A percentile compares a stretch with the other conserved stretches of the same genome.
Evolutionary conservation across 2,113 vertebrate genomes (phyloP).

Genomic region (Heloderma charlesbogerti): DNA sequence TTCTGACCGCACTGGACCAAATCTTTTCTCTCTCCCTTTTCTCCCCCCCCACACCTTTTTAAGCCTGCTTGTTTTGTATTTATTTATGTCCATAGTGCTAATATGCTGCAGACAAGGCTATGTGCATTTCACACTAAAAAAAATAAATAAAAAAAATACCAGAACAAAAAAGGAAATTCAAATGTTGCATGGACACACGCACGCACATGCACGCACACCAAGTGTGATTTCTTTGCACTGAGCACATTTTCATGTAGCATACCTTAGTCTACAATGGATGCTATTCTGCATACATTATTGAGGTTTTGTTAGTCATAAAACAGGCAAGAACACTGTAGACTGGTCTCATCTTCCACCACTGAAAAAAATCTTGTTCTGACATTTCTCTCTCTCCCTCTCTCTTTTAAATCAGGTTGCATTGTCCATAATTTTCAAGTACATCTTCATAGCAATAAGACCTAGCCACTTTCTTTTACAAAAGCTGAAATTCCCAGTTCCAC

Average conservation of each 20-base stretch:
- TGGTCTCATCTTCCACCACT: not conserved
- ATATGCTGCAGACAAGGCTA: not conserved
- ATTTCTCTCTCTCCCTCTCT: not conserved
- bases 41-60: accelerated
- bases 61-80: accelerated
- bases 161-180: not conserved
- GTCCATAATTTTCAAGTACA: not conserved
- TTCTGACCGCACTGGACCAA: not conserved
- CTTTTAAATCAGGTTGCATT: not conserved
- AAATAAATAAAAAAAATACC: not conserved
- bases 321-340: not conserved
- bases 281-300: not conserved
- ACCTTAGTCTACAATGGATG: not conserved
- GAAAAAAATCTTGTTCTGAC: not conserved
- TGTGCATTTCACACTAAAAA: not conserved
- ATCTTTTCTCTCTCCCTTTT: not conserved
- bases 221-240: too few species aligned
- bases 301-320: not conserved
- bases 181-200: not conserved
- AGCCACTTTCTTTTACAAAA: not conserved
- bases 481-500: not conserved
- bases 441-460: not conserved
- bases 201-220: too few species aligned
- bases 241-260: not conserved
- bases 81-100: accelerated